Base-by-base conservation (phyloP, 2,797 vertebrate species). In the Eulemur mongoz region DNA sequence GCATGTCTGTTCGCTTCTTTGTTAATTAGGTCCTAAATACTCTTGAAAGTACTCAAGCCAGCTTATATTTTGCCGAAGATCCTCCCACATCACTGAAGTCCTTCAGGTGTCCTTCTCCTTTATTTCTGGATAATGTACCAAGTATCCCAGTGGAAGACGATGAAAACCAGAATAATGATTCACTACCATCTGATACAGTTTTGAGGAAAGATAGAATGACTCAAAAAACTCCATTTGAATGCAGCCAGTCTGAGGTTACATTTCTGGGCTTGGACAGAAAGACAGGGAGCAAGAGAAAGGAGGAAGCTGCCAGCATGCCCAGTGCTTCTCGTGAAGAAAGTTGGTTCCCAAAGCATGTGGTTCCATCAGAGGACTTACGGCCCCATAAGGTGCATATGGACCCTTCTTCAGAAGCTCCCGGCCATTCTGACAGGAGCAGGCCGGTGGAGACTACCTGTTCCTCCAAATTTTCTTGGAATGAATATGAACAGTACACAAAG, bases 231-330 rank as follows among this genome's bases (percentile, higher is more conserved):
- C 98, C 97, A 27, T 98, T 98, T 32, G 98, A 99, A 57, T 98
- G 90, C 73, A 98, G 98, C 91, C 98, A 98, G 93, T 99, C 99
- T 54, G 98, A 99, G 95, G 98, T 99, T 59, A 98, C 95, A 8
- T 99, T 98, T 82, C 61, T 98, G 92, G 97, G 98, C 83, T 69
- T 89, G 32, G 84, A 79, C 30, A 90, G 84, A 92, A 98, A 91
- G 89, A 35, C 0, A 17, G 43, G 20, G 52, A 84, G 15, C 2
- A 5, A 59, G 92, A 80, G 63, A 59, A 70, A n/a, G 1, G 90
- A 94, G 80, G 93, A 70, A 0, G 17, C 32, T 88, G 63, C 67
- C 23, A 7, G 94, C 50, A 25, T 84, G 75, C 89, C 72, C 89
- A 70, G 96, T 88, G 73, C 96, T 38, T 61, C 90, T 27, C 40